Base-by-base conservation (phyloP, 1,140 invertebrate genomes). In the Camponotus pennsylvanicus region DNA sequence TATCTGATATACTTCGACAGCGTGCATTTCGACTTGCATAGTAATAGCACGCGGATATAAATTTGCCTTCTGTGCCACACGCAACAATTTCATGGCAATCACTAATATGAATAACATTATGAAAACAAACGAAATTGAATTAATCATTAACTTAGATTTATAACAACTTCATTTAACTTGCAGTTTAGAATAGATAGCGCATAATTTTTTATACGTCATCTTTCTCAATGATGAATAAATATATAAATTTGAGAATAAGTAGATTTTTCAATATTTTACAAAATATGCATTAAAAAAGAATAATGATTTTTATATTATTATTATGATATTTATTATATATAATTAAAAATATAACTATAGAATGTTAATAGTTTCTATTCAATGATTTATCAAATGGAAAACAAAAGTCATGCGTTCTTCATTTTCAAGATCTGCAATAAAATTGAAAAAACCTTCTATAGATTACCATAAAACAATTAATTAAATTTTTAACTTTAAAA, bases 1-100 rank as follows among this genome's bases (percentile, higher is more conserved):
- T 42, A 77, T 79, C 85, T 85, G 59, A 73, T 89, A 61, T 55
- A 88, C 73, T 59, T 78, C 66, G 3, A 18, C 4, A n/a, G 75
- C 13, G 4, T 15, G 67, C 34, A 18, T 40, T 37, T n/a, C 34
- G 67, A 21, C 37, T 71, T 84, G 87, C 71, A 88, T 85, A 34
- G 34, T 85, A 88, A 88, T 59, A 64, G 77, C n/a, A 52, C 18
- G 18, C n/a, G 27, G 5, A 73, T 85, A 75, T 79, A 88, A 71
- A 78, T 85, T 88, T 73, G 64, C 66, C 32, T 78, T 67, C 32
- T 57, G n/a, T 1, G 21, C 45, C 40, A 52, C 40, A 18, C 52
- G 27, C 27, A 49, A 82, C 32, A 88, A 69, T 66, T 52, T 76
- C 13, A 11, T 27, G 49, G 15, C 9, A 73, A 55, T 70, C 59